Evolutionary conservation across 2,797 vertebrate genomes (phyloP).

Genomic region (Nyctalus aviator): DNA sequence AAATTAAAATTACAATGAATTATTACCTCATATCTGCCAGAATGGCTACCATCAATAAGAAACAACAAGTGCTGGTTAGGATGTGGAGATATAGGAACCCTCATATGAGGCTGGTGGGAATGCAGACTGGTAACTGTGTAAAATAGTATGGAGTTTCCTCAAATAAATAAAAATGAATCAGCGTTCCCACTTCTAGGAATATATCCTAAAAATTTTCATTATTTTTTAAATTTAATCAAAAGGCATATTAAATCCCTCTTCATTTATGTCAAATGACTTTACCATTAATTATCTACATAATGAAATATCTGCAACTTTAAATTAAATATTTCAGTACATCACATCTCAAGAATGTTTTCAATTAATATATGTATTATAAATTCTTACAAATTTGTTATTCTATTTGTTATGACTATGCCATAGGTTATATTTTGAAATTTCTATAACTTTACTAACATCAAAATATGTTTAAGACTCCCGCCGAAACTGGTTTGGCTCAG

Average conservation of each 20-base stretch:
- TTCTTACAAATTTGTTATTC: background rate
- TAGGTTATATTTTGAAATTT: conserved; percentile 14
- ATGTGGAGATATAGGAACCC: background rate
- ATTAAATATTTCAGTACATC: background rate
- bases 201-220: background rate
- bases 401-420: background rate
- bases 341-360: background rate
- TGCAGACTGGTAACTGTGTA: background rate
- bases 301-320: background rate
- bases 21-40: background rate
- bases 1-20: background rate
- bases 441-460: background rate
- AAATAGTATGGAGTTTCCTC: background rate
- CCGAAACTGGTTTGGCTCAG: too few species aligned
- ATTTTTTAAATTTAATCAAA: background rate
- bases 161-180: background rate
- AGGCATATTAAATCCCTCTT: background rate
- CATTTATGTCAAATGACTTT: background rate
- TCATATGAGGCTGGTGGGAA: background rate
- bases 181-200: background rate
- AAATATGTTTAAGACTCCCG: background rate
- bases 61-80: background rate
- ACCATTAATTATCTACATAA: background rate
- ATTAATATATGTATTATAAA: background rate
- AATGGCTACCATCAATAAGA: background rate